A percentile compares a stretch with the other conserved stretches of the same genome.
Evolutionary conservation across 2,797 vertebrate genomes (phyloP).

Genomic region (Heliangelus exortis): DNA sequence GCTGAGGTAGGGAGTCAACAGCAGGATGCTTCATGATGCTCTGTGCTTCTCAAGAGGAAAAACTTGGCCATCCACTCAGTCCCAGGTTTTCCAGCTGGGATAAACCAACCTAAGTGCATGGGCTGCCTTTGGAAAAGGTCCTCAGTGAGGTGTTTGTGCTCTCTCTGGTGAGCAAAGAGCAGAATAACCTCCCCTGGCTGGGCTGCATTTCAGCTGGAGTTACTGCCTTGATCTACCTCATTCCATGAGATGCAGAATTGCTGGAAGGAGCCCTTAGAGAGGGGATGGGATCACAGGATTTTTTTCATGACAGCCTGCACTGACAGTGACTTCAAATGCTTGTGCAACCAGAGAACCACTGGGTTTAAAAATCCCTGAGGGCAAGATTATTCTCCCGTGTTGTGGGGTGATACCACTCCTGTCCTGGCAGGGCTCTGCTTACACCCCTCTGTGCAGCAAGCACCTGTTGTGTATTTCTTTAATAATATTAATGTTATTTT

Average conservation of each 20-base stretch:
- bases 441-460: accelerated
- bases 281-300: neutral
- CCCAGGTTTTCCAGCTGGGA: neutral
- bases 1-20: too few species aligned
- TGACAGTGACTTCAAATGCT: neutral
- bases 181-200: neutral
- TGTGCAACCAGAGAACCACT: neutral
- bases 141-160: neutral
- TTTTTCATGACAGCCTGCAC: neutral
- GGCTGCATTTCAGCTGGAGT: neutral
- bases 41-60: too few species aligned
- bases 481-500: neutral
- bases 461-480: accelerated
- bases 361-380: neutral
- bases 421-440: neutral
- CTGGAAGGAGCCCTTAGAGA: neutral
- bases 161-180: neutral
- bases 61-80: neutral
- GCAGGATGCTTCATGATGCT: neutral
- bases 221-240: neutral
- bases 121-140: neutral
- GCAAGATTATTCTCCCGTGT: neutral
- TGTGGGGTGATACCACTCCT: neutral
- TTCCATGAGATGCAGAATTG: neutral
- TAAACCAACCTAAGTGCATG: accelerated